phyloP scores from a whole-genome alignment of 2,888 invertebrate genomes.

The Byasa hedistus region DNA sequence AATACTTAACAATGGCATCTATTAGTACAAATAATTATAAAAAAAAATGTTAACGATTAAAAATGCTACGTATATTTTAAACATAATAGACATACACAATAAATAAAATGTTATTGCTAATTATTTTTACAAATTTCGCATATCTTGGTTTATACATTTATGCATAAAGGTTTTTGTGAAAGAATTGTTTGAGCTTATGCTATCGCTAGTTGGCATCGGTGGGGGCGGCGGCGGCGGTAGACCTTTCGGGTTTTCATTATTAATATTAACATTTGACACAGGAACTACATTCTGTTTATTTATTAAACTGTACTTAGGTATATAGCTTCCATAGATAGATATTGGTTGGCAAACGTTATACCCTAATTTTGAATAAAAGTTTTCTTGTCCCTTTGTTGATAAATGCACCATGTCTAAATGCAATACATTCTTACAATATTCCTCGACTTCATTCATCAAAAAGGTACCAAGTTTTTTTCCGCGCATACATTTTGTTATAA shows the following conservation, averaged over 20 bases:
- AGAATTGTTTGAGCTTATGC: conserved; percentile 41
- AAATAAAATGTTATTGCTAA: not conserved
- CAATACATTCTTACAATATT: conserved; percentile 83
- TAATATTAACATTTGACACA: conserved; percentile 42
- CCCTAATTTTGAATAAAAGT: conserved; percentile 87
- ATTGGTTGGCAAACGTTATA: conserved; percentile 84
- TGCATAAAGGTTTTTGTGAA: conserved; percentile 67
- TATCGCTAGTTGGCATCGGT: conserved; percentile 57
- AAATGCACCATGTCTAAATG: conserved; percentile 83
- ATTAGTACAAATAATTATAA: not conserved
- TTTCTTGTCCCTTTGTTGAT: conserved; percentile 86
- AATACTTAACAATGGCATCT: conserved; percentile 17
- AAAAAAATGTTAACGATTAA: not conserved
- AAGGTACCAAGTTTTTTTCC: conserved; percentile 88
- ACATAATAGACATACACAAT: no score
- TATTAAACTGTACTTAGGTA: conserved; percentile 38
- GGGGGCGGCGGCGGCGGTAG: conserved; percentile 57
- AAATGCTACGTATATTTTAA: no score
- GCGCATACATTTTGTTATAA: conserved; percentile 85
- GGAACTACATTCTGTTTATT: conserved; percentile 38
- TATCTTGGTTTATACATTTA: conserved; percentile 45
- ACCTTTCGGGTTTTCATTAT: conserved; percentile 23
- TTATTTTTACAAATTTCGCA: not conserved
- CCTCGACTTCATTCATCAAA: conserved; percentile 86
- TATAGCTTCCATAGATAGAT: conserved; percentile 82